A percentile compares a stretch with the other conserved stretches of the same genome.
Conservation (phyloP, 2,797 vertebrate genomes). For the Acanthurus leucopareius region DNA sequence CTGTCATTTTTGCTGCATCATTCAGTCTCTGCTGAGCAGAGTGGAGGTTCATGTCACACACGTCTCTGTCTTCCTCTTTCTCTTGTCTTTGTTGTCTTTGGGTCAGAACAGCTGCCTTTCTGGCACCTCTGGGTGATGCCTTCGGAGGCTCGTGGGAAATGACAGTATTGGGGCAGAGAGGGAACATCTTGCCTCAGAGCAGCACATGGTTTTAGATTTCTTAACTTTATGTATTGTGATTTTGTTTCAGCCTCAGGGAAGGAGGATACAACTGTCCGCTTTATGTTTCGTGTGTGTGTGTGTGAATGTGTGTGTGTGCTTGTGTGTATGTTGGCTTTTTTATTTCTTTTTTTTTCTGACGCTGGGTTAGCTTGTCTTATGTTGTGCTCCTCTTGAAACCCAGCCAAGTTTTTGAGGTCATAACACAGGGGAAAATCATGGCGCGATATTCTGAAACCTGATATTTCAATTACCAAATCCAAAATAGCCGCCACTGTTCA, state of each 20-base stretch:
- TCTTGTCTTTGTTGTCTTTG: slow-evolving; percentile 13
- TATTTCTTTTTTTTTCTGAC: background rate
- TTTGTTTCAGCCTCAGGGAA: slow-evolving; percentile 46
- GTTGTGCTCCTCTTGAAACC: slow-evolving; percentile 48
- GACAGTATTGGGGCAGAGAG: slow-evolving; percentile 51
- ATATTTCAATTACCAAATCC: slow-evolving; percentile 57
- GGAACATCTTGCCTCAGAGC: slow-evolving; percentile 46
- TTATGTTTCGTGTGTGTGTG: slow-evolving; percentile 6
- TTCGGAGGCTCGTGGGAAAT: slow-evolving; percentile 30
- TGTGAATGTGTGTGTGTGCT: slow-evolving; percentile 15
- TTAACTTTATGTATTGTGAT: slow-evolving; percentile 38
- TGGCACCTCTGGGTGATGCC: slow-evolving; percentile 45
- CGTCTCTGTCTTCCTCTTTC: background rate
- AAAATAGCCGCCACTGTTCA: slow-evolving; percentile 49
- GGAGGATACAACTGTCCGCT: slow-evolving; percentile 15
- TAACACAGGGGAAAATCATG: slow-evolving; percentile 40
- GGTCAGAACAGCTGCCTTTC: slow-evolving; percentile 19
- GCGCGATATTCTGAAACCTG: slow-evolving; percentile 49
- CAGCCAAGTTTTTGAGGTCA: slow-evolving; percentile 61
- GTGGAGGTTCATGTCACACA: background rate
- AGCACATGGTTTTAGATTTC: slow-evolving; percentile 53
- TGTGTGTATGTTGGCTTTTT: background rate
- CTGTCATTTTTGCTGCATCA: background rate
- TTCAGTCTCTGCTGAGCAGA: slow-evolving; percentile 4
- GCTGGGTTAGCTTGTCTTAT: slow-evolving; percentile 20